phyloP scores from a whole-genome alignment of 1,140 invertebrate genomes.

The Rhagoletis pomonella region DNA sequence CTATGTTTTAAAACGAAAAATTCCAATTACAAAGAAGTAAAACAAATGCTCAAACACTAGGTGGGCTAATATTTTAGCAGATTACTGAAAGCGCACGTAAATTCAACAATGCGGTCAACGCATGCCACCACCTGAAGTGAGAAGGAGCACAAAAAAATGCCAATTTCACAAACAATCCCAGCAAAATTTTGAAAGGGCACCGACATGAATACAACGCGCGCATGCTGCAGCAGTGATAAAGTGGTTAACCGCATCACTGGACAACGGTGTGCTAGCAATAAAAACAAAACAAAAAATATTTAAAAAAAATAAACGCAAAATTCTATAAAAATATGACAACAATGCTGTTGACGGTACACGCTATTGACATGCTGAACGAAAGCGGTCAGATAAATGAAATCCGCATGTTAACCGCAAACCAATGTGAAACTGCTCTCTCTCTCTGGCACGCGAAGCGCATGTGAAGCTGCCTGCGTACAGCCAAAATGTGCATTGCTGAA shows the following conservation, averaged over 20 bases:
- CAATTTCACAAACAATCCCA: no score
- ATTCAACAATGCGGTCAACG: no score
- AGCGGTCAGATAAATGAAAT: neutral
- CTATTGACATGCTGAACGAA: neutral
- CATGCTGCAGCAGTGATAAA: conserved; percentile 11
- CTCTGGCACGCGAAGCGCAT: neutral
- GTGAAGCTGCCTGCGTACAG: neutral
- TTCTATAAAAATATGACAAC: neutral
- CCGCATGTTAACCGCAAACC: conserved; percentile 8
- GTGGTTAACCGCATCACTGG: conserved; percentile 31
- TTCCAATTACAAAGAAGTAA: no score
- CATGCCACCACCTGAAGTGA: no score
- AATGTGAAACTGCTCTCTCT: neutral
- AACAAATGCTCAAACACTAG: no score
- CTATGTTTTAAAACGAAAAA: no score
- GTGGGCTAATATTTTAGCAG: no score
- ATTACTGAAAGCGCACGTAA: no score
- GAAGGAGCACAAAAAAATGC: no score
- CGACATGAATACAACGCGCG: neutral
- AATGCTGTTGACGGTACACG: neutral
- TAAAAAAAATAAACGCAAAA: neutral
- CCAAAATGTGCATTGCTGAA: no score
- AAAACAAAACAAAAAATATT: neutral
- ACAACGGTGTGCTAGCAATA: neutral
- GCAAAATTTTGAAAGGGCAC: neutral